Evolutionary conservation across 35 echinoderm and acorn worm species (phyloP).

Genomic region (Hemicentrotus pulcherrimus): DNA sequence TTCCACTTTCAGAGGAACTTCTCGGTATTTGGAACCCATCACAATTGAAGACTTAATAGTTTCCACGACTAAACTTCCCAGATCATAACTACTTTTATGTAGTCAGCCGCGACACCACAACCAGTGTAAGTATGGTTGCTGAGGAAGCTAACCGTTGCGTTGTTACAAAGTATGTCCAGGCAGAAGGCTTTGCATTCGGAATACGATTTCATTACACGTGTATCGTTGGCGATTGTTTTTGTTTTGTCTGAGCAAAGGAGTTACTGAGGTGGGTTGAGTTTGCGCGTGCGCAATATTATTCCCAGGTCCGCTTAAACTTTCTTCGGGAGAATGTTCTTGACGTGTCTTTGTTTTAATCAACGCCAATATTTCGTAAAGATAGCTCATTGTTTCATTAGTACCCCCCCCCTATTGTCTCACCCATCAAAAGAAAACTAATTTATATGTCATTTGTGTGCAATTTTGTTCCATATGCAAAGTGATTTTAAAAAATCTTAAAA

Average conservation of each 20-base stretch:
- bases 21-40: constrained; percentile 38
- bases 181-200: background rate
- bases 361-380: too few species aligned
- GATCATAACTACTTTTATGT: background rate
- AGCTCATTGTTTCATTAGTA: too few species aligned
- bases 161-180: background rate
- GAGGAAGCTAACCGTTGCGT: background rate
- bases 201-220: background rate
- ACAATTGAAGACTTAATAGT: background rate
- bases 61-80: background rate
- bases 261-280: background rate
- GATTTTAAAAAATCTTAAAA: too few species aligned
- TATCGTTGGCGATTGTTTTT: background rate
- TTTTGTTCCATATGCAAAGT: too few species aligned
- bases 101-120: background rate
- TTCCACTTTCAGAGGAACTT: constrained; percentile 47
- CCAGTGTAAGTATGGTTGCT: background rate
- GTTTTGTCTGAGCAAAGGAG: background rate
- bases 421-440: too few species aligned
- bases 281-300: background rate
- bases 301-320: background rate
- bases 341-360: too few species aligned
- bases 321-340: too few species aligned
- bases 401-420: background rate
- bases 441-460: too few species aligned